Percentiles rank a stretch among this genome's conserved stretches.
Evolutionary conservation across 2,113 vertebrate genomes (phyloP).

Genomic region (Grus americana): DNA sequence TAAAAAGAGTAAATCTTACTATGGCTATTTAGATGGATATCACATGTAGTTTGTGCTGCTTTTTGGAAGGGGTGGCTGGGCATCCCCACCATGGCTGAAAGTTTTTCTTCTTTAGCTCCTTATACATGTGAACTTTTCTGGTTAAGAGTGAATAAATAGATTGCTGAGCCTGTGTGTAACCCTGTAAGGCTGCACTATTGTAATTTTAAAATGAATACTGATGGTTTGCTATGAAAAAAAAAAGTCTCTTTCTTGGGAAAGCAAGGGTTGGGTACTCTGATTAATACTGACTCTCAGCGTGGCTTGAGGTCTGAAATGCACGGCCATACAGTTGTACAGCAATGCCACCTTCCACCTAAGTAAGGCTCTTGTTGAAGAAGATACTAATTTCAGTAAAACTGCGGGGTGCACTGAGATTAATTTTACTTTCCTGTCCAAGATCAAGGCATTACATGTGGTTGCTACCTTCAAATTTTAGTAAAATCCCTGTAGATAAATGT

Average conservation of each 20-base stretch:
- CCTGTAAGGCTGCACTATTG: background rate
- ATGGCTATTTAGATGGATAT: background rate
- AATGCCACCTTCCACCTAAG: background rate
- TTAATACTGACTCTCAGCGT: background rate
- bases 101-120: background rate
- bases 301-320: background rate
- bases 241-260: background rate
- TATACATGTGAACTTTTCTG: background rate
- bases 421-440: background rate
- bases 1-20: background rate
- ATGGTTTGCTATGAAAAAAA: background rate
- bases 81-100: background rate
- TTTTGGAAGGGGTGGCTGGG: background rate
- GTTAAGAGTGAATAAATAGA: background rate
- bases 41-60: background rate
- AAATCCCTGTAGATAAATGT: background rate
- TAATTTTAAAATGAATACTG: background rate
- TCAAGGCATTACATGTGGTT: accelerated
- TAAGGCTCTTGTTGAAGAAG: background rate
- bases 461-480: background rate
- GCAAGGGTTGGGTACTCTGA: background rate
- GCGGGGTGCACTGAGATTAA: too few relatives aligned
- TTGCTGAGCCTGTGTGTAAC: background rate
- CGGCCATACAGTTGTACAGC: background rate
- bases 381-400: background rate